These are phyloP conservation scores for Rhynchomys soricoides DNA, from an alignment of 2,113 vertebrate genomes.

Conservation along the genomic window DNA sequence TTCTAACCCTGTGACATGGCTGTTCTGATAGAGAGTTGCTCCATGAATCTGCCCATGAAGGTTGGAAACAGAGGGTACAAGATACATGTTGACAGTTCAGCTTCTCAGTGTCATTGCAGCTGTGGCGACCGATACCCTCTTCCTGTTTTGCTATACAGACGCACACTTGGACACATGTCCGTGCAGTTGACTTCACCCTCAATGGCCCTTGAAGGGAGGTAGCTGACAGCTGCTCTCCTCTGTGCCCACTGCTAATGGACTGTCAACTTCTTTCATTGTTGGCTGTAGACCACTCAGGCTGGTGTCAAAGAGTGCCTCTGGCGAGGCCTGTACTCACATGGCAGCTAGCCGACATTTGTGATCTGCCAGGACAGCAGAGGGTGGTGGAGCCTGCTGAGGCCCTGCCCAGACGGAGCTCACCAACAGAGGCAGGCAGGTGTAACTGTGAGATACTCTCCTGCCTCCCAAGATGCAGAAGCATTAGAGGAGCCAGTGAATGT, in stretches of 20 bases:
- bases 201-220: slow-evolving; percentile 21
- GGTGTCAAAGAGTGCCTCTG: slow-evolving; percentile 17
- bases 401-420: not conserved
- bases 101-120: not conserved
- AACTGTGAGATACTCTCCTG: not conserved
- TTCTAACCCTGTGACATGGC: not conserved
- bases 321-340: slow-evolving; percentile 32
- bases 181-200: not conserved
- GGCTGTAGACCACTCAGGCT: slow-evolving; percentile 13
- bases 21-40: not conserved
- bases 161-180: too few species aligned
- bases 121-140: not conserved
- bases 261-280: slow-evolving; percentile 38
- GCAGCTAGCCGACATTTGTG: slow-evolving; percentile 56
- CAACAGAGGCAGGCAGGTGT: not conserved
- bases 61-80: not conserved
- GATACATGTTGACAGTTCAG: not conserved
- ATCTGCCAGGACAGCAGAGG: not conserved
- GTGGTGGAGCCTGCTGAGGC: not conserved
- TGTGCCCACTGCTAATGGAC: slow-evolving; percentile 37
- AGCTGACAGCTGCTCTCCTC: slow-evolving; percentile 22
- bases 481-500: not conserved
- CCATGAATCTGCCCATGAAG: not conserved
- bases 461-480: not conserved
- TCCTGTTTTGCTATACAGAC: not conserved